phyloP scores from a whole-genome alignment of 1,140 invertebrate genomes.

The Philotrypesis tridentata region DNA sequence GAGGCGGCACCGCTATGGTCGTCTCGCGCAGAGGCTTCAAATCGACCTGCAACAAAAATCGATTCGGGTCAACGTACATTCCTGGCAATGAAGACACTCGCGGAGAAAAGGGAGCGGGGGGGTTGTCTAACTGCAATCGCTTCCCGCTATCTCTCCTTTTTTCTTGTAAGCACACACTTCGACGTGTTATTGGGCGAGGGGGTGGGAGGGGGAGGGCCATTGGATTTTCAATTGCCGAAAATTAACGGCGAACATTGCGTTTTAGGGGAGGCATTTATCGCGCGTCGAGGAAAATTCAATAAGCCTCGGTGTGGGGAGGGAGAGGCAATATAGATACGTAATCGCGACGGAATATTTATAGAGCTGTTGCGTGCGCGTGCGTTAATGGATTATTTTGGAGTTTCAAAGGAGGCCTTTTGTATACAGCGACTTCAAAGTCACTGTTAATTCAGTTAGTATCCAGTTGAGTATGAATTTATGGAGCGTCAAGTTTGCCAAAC shows the following conservation, averaged over 20 bases:
- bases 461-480: too few species aligned
- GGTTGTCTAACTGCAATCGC: neutral
- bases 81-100: neutral
- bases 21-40: slow-evolving; percentile 70
- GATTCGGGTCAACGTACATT: slow-evolving; percentile 21
- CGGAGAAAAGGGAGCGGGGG: neutral
- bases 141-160: neutral
- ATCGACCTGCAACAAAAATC: slow-evolving; percentile 69
- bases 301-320: too few species aligned
- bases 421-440: too few species aligned
- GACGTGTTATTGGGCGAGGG: neutral
- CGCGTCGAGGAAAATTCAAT: neutral
- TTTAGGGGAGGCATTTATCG: neutral
- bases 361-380: too few species aligned
- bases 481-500: neutral
- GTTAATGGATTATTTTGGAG: too few species aligned
- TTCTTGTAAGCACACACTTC: neutral
- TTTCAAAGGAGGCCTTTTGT: too few species aligned
- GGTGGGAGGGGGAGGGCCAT: neutral
- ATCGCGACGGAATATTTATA: too few species aligned
- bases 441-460: too few species aligned
- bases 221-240: neutral
- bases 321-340: too few species aligned
- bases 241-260: neutral
- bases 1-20: slow-evolving; percentile 66